phyloP scores from a whole-genome alignment of 1,140 invertebrate species.

The Arctopsyche grandis region DNA sequence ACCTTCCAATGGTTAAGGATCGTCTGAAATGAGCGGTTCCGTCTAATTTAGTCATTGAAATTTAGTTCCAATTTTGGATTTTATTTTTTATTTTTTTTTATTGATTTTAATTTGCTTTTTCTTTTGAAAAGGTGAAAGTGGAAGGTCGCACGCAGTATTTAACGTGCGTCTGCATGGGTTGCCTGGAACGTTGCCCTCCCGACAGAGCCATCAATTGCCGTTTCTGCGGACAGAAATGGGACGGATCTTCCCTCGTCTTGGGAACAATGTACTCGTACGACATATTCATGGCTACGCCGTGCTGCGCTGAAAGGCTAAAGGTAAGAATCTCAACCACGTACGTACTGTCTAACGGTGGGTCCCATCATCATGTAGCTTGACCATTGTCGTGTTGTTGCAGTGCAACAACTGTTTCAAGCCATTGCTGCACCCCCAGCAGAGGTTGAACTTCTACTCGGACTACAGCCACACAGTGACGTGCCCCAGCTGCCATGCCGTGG shows the following conservation, averaged over 20 bases:
- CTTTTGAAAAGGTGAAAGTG: conserved; percentile 79
- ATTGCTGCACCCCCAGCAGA: conserved; percentile 85
- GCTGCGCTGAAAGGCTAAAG: conserved; percentile 92
- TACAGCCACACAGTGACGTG: conserved; percentile 93
- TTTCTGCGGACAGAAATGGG: conserved; percentile 89
- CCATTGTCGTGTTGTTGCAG: conserved; percentile 67
- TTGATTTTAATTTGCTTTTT: conserved; percentile 40
- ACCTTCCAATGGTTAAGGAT: too few species aligned
- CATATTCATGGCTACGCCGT: conserved; percentile 96
- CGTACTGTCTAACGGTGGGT: too few species aligned
- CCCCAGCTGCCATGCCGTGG: conserved; percentile 88
- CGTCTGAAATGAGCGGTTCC: too few species aligned
- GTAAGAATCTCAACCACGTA: conserved; percentile 63
- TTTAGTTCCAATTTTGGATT: background rate
- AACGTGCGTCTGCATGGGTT: conserved; percentile 93
- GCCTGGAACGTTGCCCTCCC: conserved; percentile 83
- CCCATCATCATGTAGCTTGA: too few species aligned
- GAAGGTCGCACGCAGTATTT: conserved; percentile 89
- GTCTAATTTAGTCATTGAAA: too few species aligned
- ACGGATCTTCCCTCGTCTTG: conserved; percentile 90
- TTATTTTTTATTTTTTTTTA: background rate
- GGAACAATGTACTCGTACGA: conserved; percentile 98
- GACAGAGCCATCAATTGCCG: conserved; percentile 78
- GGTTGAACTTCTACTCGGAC: conserved; percentile 93
- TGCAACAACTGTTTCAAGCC: conserved; percentile 91